A percentile compares a stretch with the other conserved stretches of the same genome.
These are phyloP conservation scores for Hylaeus volcanicus DNA, from an alignment of 1,140 invertebrate species.

Conservation along the genomic window DNA sequence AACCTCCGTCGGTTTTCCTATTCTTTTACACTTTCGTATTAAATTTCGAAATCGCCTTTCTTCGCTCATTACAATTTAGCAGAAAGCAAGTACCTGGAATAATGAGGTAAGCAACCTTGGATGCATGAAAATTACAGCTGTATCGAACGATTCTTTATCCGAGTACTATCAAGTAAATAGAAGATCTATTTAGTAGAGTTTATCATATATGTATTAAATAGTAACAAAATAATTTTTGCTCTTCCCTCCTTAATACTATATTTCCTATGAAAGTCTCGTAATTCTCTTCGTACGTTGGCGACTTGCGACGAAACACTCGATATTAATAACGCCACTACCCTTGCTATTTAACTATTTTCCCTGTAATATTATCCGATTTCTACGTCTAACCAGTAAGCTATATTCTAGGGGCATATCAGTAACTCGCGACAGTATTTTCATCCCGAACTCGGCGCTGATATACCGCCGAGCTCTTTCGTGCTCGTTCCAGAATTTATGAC, in stretches of 20 bases:
- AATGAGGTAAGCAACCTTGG: no score
- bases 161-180: no score
- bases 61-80: background rate
- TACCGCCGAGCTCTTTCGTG: slow-evolving; percentile 30
- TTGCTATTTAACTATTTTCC: background rate
- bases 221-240: no score
- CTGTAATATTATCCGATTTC: slow-evolving; percentile 2
- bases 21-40: slow-evolving; percentile 6
- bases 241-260: no score
- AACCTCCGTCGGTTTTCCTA: no score
- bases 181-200: no score
- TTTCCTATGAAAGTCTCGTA: no score
- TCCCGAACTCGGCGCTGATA: slow-evolving; percentile 32
- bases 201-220: no score
- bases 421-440: slow-evolving; percentile 25
- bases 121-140: no score
- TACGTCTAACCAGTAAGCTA: slow-evolving; percentile 7
- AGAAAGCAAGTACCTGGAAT: no score
- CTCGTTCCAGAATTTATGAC: slow-evolving; percentile 39
- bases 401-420: slow-evolving; percentile 16
- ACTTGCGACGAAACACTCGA: slow-evolving; percentile 15
- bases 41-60: slow-evolving; percentile 32
- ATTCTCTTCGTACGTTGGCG: no score
- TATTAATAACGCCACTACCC: background rate
- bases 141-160: no score